Base-by-base conservation (phyloP, 2,888 invertebrate species). In the Gisinianus flammeolus region DNA sequence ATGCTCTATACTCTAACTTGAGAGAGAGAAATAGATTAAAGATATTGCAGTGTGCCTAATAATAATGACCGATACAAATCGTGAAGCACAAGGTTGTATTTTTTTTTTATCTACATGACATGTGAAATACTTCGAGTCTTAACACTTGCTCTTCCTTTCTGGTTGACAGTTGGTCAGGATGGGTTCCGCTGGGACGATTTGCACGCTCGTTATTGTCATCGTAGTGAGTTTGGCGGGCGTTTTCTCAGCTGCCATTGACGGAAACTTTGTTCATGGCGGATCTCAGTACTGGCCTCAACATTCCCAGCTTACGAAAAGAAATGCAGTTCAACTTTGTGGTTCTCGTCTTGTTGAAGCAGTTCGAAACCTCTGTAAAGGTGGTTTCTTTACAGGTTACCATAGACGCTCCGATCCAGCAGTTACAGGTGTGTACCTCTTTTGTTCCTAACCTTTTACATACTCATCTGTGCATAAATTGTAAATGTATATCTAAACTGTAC, bases 81-180 rank as follows among this genome's bases (percentile, higher is more conserved):
- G 54, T n/a, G 54, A 5, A 54, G 54, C 6, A n/a, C 54, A 54
- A 54, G 8, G 54, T 54, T 54, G 54, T 54, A 5, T 8, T 54
- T 62, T 62, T 62, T 28, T 24, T 62, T 62, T 62, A 12, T 5
- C 28, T 26, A 2, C 56, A 26, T 26, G 62, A 62, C 62, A 58
- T 58, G 56, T 58, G 56, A 58, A 24, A 44, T 44, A 22, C 56
- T 2, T 2, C 1, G 4, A 58, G 24, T 22, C 10, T 26, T 62
- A 8, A 24, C 12, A 28, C 26, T 26, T 12, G 10, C 16, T 62
- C 26, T 74, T 35, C 64, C 35, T 74, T 58, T 28, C 24, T 64
- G 66, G 10, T 64, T 22, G 62, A 24, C 64, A 74, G 74, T 74
- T 74, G 64, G 74, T 35, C 62, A 74, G 64, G 44, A 74, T 74